A percentile compares a stretch with the other conserved stretches of the same genome.
Conservation (phyloP, 2,113 vertebrate species). For the Boulengeromyrus knoepffleri region DNA sequence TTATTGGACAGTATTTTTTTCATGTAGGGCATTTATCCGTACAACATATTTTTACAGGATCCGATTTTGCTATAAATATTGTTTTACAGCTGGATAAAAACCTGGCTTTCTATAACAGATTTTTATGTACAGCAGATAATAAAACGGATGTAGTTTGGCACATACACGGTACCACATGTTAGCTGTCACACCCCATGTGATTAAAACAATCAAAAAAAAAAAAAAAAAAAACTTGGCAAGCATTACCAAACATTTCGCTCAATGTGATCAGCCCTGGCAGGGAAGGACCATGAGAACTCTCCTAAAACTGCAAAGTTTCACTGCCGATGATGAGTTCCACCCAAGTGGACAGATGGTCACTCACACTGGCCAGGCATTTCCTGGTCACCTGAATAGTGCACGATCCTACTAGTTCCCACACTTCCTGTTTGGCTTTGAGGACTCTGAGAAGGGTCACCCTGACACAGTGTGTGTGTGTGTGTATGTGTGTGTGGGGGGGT, state of each 20-base stretch:
- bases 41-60: neutral
- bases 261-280: conserved; percentile 32
- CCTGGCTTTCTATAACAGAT: neutral
- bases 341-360: conserved; percentile 47
- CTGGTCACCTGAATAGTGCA: conserved; percentile 52
- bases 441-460: conserved; percentile 60
- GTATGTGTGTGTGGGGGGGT: conserved; percentile 38
- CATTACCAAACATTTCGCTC: conserved; percentile 6
- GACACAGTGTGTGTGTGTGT: conserved; percentile 38
- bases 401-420: conserved; percentile 17
- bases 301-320: conserved; percentile 2
- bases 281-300: conserved; percentile 28
- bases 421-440: conserved; percentile 50
- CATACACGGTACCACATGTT: neutral
- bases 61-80: neutral
- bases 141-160: neutral
- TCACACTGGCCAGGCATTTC: conserved; percentile 53
- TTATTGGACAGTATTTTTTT: neutral
- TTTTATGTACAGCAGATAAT: neutral
- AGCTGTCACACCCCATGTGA: neutral
- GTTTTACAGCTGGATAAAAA: neutral
- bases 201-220: conserved; percentile 5
- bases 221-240: neutral
- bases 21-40: neutral
- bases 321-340: conserved; percentile 28